These are phyloP conservation scores for Synanthedon vespiformis DNA, from an alignment of 2,888 invertebrate genomes.

Conservation along the genomic window DNA sequence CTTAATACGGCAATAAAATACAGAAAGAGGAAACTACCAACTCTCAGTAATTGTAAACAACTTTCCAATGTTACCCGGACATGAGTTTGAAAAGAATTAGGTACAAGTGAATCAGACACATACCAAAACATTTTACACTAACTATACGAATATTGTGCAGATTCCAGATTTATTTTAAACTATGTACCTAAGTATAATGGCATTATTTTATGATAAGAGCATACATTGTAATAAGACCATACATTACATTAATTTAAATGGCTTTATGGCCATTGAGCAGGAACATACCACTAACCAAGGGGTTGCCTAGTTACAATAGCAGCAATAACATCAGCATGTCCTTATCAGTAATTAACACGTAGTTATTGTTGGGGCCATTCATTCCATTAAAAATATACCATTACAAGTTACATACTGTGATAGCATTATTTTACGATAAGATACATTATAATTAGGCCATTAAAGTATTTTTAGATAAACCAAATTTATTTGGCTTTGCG, in stretches of 20 bases:
- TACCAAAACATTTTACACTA: too few relatives aligned
- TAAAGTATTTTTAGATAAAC: not conserved
- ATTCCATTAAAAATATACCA: conserved; percentile 49
- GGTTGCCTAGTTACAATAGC: conserved; percentile 25
- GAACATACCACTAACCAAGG: conserved; percentile 27
- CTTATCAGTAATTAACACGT: conserved; percentile 54
- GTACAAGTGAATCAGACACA: too few relatives aligned
- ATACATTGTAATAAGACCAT: too few relatives aligned
- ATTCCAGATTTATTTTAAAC: too few relatives aligned
- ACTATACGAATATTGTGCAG: too few relatives aligned
- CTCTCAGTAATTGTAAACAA: too few relatives aligned
- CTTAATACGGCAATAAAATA: too few relatives aligned
- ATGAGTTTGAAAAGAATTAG: too few relatives aligned
- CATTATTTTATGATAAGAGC: not conserved
- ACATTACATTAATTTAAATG: too few relatives aligned
- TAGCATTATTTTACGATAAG: not conserved
- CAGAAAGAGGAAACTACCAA: too few relatives aligned
- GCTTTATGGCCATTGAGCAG: conserved; percentile 14
- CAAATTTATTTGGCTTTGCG: conserved; percentile 4
- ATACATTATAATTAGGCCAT: not conserved
- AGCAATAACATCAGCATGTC: conserved; percentile 33
- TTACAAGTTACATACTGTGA: conserved; percentile 10
- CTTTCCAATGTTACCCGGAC: too few relatives aligned
- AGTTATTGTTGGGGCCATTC: conserved; percentile 37
- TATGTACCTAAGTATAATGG: too few relatives aligned